Evolutionary conservation across 2,888 invertebrate species (phyloP), one percentile per base, ranked within the genome.

Genomic region (Watsonalla cultraria): DNA sequence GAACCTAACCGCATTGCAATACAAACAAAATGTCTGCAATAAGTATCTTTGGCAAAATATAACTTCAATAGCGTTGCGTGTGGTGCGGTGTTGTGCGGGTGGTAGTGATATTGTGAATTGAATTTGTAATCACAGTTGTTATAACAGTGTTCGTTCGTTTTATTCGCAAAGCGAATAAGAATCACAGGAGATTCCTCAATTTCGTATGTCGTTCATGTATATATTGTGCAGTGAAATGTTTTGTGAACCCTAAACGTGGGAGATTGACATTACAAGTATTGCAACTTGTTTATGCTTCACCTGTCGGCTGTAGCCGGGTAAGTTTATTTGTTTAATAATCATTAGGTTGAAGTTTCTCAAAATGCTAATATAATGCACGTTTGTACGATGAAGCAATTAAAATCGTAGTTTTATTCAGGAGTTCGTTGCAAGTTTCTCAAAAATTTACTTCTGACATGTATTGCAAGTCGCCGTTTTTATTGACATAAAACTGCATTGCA

Each of bases 291-390:
- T 68, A 62, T 59, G 61, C 58, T 56, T 65, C 9, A 42, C 11
- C 24, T 24, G 24, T 63, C 83, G 86, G 83, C 82, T 84, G 85
- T 84, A 81, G 82, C 84, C 85, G 78, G 86, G 87, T 86, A 78
- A 77, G 86, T 80, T 42, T 42, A 42, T 42, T 68, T 69, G 64
- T 69, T 66, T 72, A 51, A 49, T 39, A 33, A 7, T 2, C 7
- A 47, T n/a, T 47, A 33, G 5, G 24, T 33, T 51, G 49, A 52
- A 53, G 47, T 55, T 60, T 58, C 53, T 54, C 55, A 39, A 60
- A 57, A 45, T 50, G 47, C 14, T 62, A 54, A 57, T 56, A 39
- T 62, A 61, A 58, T 58, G 34, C 46, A 54, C 51, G 45, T 46
- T 11, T 53, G 56, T 57, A 45, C 24, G 53, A 47, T 14, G 15